Evolutionary conservation across 2,797 vertebrate species (phyloP).

Genomic region (Eurystomus glaucurus): DNA sequence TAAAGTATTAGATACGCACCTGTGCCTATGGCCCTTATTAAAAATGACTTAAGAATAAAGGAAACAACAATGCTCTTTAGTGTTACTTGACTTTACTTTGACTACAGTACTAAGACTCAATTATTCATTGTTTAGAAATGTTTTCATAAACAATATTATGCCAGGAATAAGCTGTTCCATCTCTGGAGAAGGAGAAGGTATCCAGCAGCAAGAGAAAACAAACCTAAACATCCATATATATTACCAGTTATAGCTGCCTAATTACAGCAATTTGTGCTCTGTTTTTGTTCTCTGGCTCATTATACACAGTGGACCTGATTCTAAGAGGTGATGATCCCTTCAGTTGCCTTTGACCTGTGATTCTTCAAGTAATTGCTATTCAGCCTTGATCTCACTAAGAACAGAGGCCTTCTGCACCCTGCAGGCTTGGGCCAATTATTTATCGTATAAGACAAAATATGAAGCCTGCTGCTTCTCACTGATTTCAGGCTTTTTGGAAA

Average conservation of each 20-base stretch:
- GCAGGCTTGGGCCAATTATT: constrained; percentile 9
- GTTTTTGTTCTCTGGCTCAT: constrained; percentile 41
- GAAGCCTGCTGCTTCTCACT: constrained; percentile 42
- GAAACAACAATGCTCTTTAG: background rate
- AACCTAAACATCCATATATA: background rate
- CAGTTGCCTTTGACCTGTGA: constrained; percentile 46
- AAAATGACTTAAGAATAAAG: background rate
- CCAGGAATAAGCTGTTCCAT: background rate
- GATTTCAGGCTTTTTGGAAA: constrained; percentile 43
- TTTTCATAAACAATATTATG: background rate
- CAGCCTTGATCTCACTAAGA: constrained; percentile 24
- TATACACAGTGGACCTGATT: constrained; percentile 7
- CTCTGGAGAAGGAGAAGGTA: background rate
- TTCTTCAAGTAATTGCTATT: constrained; percentile 53
- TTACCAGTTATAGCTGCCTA: constrained; percentile 19
- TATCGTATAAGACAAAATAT: constrained; percentile 7
- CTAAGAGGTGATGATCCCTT: constrained; percentile 34
- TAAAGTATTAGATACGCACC: background rate
- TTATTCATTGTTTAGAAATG: background rate
- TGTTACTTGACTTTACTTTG: background rate
- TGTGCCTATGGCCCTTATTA: background rate
- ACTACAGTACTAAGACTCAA: background rate
- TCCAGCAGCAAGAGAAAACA: background rate
- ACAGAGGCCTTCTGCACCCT: background rate
- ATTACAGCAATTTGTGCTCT: constrained; percentile 53